Percentiles rank a stretch among this genome's conserved stretches.
These are phyloP conservation scores for Garra rufa DNA, from an alignment of 2,113 vertebrate species.

Conservation along the genomic window DNA sequence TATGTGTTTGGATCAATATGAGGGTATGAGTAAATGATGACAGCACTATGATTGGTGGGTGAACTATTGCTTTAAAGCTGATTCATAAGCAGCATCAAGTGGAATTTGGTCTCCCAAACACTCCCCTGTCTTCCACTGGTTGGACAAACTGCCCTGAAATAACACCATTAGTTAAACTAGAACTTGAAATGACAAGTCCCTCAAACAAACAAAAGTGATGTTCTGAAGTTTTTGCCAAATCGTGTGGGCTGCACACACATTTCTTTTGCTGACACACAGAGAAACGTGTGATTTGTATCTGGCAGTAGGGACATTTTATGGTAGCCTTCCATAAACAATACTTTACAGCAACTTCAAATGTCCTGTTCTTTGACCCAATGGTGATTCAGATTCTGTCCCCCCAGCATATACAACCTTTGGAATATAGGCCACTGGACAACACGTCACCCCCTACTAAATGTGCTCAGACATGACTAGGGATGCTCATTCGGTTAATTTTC, in stretches of 20 bases:
- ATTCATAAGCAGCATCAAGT: background rate
- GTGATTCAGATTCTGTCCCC: background rate
- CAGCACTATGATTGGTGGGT: too few relatives aligned
- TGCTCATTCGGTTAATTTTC: too few relatives aligned
- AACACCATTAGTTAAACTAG: background rate
- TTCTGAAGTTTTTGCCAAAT: background rate
- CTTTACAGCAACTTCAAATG: background rate
- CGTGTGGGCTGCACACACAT: background rate
- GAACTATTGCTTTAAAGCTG: background rate
- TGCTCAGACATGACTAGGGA: background rate
- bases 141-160: background rate
- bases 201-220: background rate
- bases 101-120: too few relatives aligned
- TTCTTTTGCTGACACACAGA: background rate
- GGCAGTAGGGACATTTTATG: background rate
- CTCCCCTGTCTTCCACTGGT: background rate
- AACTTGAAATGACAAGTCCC: background rate
- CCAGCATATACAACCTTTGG: background rate
- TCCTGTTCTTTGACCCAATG: background rate
- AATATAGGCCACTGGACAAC: background rate
- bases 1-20: too few relatives aligned
- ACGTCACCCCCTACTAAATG: background rate
- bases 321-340: background rate
- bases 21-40: too few relatives aligned
- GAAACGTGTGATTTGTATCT: conserved; percentile 6